A percentile compares a stretch with the other conserved stretches of the same genome.
Conservation (phyloP, 2,797 vertebrate species). For the Acropternis orthonyx region DNA sequence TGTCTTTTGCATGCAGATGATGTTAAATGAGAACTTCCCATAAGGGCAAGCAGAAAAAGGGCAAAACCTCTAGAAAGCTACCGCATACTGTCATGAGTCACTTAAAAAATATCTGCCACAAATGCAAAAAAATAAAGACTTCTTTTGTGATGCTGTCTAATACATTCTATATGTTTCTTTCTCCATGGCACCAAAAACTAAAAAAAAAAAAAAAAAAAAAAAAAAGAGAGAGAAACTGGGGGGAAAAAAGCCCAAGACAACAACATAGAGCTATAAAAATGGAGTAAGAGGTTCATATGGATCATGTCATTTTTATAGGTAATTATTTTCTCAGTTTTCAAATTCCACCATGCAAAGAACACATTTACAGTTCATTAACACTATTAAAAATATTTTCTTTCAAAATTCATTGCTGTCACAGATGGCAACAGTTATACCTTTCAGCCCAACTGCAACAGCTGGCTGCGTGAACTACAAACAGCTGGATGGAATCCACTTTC, state of each 20-base stretch:
- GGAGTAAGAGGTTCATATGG: not conserved
- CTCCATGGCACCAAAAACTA: not conserved
- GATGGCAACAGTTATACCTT: slow-evolving; percentile 14
- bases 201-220: fast-evolving
- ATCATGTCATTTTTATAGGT: slow-evolving; percentile 11
- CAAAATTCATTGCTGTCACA: slow-evolving; percentile 55
- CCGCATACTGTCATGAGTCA: not conserved
- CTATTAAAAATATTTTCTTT: slow-evolving; percentile 44
- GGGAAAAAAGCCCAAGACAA: not conserved
- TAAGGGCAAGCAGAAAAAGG: not conserved
- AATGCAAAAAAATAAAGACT: not conserved
- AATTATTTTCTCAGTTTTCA: slow-evolving; percentile 27
- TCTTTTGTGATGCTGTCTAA: not conserved
- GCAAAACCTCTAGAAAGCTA: not conserved
- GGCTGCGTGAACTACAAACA: slow-evolving; percentile 46
- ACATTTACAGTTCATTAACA: slow-evolving; percentile 43
- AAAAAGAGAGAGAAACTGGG: not conserved
- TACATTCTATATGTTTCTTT: not conserved
- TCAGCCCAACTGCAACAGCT: slow-evolving; percentile 49
- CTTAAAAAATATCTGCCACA: not conserved
- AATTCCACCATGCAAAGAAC: slow-evolving; percentile 26
- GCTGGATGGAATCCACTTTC: slow-evolving; percentile 41
- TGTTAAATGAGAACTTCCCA: not conserved
- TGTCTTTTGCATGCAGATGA: not conserved
- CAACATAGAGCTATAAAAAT: not conserved